These are phyloP conservation scores for Salvelinus sp. DNA, from an alignment of 2,113 vertebrate species.

Conservation along the genomic window DNA sequence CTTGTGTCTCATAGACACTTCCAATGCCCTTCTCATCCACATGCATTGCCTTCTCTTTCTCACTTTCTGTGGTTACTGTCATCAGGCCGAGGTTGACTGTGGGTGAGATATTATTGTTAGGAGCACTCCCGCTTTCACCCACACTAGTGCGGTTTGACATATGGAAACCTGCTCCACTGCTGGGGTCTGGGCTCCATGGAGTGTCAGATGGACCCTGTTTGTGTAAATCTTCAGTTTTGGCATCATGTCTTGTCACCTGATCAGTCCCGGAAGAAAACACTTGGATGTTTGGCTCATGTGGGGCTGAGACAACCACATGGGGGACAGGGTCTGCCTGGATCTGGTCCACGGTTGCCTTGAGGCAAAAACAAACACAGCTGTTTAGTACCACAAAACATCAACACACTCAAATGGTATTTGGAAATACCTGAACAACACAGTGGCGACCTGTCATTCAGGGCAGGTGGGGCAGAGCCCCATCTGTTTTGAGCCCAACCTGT, in stretches of 20 bases:
- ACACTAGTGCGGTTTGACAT: conserved; percentile 16
- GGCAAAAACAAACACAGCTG: conserved; percentile 42
- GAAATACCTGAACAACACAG: not conserved
- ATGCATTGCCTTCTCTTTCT: conserved; percentile 10
- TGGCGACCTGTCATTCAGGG: too few relatives aligned
- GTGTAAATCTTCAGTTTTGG: conserved; percentile 28
- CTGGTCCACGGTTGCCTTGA: conserved; percentile 50
- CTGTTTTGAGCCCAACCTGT: too few relatives aligned
- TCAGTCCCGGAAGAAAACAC: conserved; percentile 24
- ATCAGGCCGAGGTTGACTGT: conserved; percentile 17
- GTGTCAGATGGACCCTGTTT: conserved; percentile 23
- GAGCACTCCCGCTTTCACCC: conserved; percentile 18
- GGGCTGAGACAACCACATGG: conserved; percentile 13
- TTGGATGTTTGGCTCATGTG: conserved; percentile 21
- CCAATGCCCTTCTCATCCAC: conserved; percentile 9
- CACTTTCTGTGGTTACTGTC: conserved; percentile 18
- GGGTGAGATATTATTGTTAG: conserved; percentile 22
- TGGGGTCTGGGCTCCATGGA: conserved; percentile 13
- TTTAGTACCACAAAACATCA: not conserved
- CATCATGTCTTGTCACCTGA: conserved; percentile 23
- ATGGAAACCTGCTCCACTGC: conserved; percentile 10
- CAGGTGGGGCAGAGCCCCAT: too few relatives aligned
- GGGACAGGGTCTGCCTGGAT: conserved; percentile 30
- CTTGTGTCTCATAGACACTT: conserved; percentile 15
- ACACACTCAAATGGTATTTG: not conserved